Percentiles rank a stretch among this genome's conserved stretches.
Conservation (phyloP, 1,140 invertebrate species). For the Macrotrachela quadricornifera region DNA sequence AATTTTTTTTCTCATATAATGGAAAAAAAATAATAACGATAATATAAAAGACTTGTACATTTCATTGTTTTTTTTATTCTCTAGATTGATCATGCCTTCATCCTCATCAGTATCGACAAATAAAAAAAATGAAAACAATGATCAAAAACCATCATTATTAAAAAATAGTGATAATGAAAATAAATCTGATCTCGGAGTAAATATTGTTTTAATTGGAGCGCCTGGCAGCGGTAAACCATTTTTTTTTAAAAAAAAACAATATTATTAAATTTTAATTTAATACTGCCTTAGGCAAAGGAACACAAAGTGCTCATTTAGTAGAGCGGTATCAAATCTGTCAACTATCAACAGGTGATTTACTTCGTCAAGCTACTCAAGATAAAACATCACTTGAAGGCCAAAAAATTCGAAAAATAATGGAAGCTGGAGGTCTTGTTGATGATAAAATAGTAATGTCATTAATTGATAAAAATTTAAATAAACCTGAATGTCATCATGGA, state of each 20-base stretch:
- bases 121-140: too few relatives aligned
- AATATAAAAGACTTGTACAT: too few relatives aligned
- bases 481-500: conserved; percentile 74
- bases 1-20: too few relatives aligned
- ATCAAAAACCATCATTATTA: too few relatives aligned
- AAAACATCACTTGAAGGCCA: conserved; percentile 65
- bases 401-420: conserved; percentile 64
- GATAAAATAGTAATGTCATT: conserved; percentile 82
- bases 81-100: too few relatives aligned
- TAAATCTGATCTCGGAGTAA: conserved; percentile 36
- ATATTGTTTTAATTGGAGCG: conserved; percentile 70
- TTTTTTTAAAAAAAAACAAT: neutral
- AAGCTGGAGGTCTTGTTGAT: conserved; percentile 65
- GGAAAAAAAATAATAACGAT: too few relatives aligned
- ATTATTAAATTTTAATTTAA: conserved; percentile 7
- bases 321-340: conserved; percentile 68
- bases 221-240: conserved; percentile 55
- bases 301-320: conserved; percentile 51
- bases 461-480: conserved; percentile 72
- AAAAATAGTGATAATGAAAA: too few relatives aligned
- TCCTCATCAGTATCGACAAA: too few relatives aligned
- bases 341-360: conserved; percentile 53
- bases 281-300: conserved; percentile 45
- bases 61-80: too few relatives aligned
- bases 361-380: conserved; percentile 46